phyloP scores from a whole-genome alignment of 2,113 vertebrate genomes.

The Pyxicephalus adspersus region DNA sequence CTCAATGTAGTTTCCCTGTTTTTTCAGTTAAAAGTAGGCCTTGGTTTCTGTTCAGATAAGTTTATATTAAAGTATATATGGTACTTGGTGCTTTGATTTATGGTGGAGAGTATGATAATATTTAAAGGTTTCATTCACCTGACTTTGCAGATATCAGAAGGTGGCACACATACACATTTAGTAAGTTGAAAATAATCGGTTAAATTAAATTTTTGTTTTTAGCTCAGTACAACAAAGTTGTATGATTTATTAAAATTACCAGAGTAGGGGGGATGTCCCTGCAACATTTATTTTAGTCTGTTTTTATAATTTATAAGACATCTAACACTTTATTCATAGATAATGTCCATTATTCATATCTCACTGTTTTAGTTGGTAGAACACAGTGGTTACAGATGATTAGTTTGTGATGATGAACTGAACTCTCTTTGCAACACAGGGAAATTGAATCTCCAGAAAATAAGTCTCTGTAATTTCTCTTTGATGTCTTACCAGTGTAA shows the following conservation, averaged over 20 bases:
- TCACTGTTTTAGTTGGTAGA: conserved; percentile 72
- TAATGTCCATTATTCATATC: conserved; percentile 65
- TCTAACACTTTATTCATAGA: conserved; percentile 60
- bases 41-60: too few relatives aligned
- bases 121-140: too few relatives aligned
- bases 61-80: too few relatives aligned
- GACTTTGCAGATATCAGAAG: too few relatives aligned
- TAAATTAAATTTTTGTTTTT: not conserved
- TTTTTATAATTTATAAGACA: conserved; percentile 59
- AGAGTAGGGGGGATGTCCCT: not conserved
- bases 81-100: too few relatives aligned
- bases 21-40: too few relatives aligned
- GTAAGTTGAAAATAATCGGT: too few relatives aligned
- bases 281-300: conserved; percentile 48
- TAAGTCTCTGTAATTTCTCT: conserved; percentile 64
- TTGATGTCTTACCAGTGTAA: conserved; percentile 70
- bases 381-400: conserved; percentile 67
- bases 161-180: too few relatives aligned
- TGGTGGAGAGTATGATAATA: too few relatives aligned
- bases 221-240: not conserved
- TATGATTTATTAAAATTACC: not conserved
- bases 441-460: conserved; percentile 63
- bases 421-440: conserved; percentile 68
- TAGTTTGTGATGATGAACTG: conserved; percentile 66
- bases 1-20: too few relatives aligned